A percentile compares a stretch with the other conserved stretches of the same genome.
Conservation (phyloP, 2,797 vertebrate genomes). For the Epinephelus malabaricus region DNA sequence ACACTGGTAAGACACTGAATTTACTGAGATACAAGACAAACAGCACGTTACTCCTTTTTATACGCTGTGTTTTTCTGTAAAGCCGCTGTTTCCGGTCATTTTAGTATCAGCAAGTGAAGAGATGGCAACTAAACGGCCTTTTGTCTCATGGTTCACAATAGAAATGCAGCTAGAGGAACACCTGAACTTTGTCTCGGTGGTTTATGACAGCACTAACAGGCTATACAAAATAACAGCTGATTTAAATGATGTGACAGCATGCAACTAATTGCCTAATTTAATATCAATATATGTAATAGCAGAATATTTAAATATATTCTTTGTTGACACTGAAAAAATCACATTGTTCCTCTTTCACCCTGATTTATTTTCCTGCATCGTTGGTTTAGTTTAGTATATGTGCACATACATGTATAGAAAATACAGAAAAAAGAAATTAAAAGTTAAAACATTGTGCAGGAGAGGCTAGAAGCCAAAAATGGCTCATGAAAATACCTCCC, state of each 20-base stretch:
- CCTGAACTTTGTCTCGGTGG: slow-evolving; percentile 42
- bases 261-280: background rate
- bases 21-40: background rate
- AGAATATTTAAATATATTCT: background rate
- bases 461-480: too few species aligned
- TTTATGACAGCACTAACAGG: background rate
- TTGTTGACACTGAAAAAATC: background rate
- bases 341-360: background rate
- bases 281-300: background rate
- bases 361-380: too few species aligned
- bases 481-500: too few species aligned
- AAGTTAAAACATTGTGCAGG: too few species aligned
- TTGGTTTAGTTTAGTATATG: too few species aligned
- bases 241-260: background rate
- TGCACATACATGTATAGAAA: too few species aligned
- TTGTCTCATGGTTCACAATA: slow-evolving; percentile 1
- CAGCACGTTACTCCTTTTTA: background rate
- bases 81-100: background rate
- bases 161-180: background rate
- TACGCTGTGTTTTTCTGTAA: background rate
- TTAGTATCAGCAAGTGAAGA: background rate
- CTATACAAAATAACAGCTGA: background rate
- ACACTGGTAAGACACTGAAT: slow-evolving; percentile 64
- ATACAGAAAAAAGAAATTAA: too few species aligned
- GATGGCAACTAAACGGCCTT: background rate